Evolutionary conservation across 2,113 vertebrate genomes (phyloP).

Genomic region (Gnathonemus echidnorhynchus): DNA sequence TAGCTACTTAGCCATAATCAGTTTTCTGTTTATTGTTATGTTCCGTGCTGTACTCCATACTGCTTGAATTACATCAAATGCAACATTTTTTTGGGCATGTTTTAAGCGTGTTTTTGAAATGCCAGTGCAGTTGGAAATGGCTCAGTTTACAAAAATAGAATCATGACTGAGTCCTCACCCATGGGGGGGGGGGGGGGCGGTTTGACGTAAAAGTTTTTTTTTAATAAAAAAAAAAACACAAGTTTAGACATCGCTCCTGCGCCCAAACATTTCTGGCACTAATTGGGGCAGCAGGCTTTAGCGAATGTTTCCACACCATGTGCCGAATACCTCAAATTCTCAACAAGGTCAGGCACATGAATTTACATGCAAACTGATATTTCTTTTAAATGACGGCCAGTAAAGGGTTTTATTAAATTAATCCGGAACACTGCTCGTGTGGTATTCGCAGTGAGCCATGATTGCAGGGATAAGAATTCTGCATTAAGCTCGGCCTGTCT

Average conservation of each 20-base stretch:
- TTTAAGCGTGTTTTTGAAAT: neutral
- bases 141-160: neutral
- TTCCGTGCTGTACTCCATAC: neutral
- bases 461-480: neutral
- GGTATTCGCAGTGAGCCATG: neutral
- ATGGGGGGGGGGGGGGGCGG: neutral
- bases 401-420: neutral
- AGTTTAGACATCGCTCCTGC: neutral
- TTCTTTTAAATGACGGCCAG: neutral
- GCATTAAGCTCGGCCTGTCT: neutral
- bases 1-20: neutral
- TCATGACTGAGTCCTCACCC: neutral
- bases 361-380: neutral
- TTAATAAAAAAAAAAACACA: neutral
- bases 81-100: neutral
- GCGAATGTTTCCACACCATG: neutral
- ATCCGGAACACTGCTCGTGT: neutral
- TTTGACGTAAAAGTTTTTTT: neutral
- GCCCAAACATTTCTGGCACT: neutral
- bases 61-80: neutral
- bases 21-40: neutral
- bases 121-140: neutral
- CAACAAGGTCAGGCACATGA: neutral
- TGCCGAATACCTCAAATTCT: neutral
- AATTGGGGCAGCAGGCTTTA: neutral